These are phyloP conservation scores for Epinephelus malabaricus DNA, from an alignment of 2,797 vertebrate genomes.

Conservation along the genomic window DNA sequence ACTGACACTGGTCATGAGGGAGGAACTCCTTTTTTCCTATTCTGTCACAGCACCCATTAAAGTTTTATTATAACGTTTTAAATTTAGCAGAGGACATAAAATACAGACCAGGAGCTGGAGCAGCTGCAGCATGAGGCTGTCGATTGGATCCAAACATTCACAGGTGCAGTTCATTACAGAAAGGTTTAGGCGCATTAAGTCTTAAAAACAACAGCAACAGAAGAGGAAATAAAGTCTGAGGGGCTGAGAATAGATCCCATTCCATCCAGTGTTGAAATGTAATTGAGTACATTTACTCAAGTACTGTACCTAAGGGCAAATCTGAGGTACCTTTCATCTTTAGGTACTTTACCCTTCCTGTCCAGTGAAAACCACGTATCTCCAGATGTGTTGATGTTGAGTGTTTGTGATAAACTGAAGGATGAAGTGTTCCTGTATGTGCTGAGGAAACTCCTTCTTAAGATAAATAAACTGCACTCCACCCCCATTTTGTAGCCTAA, in stretches of 20 bases:
- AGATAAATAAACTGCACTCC: too few relatives aligned
- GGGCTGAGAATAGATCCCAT: neutral
- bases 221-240: neutral
- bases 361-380: too few relatives aligned
- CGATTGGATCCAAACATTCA: neutral
- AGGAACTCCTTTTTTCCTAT: neutral
- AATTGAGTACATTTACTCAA: neutral
- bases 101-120: neutral
- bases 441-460: too few relatives aligned
- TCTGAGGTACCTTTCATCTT: too few relatives aligned
- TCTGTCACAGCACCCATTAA: slow-evolving; percentile 16
- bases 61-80: slow-evolving; percentile 24
- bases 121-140: neutral
- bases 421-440: too few relatives aligned
- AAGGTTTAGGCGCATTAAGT: neutral
- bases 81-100: slow-evolving; percentile 13
- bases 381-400: too few relatives aligned
- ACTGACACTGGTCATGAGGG: slow-evolving; percentile 35
- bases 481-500: too few relatives aligned
- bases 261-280: neutral
- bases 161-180: neutral
- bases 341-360: too few relatives aligned
- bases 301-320: too few relatives aligned
- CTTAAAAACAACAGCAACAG: neutral
- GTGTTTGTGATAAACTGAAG: too few relatives aligned